Evolutionary conservation across 2,113 vertebrate genomes (phyloP).

Genomic region (Phaetusa simplex): DNA sequence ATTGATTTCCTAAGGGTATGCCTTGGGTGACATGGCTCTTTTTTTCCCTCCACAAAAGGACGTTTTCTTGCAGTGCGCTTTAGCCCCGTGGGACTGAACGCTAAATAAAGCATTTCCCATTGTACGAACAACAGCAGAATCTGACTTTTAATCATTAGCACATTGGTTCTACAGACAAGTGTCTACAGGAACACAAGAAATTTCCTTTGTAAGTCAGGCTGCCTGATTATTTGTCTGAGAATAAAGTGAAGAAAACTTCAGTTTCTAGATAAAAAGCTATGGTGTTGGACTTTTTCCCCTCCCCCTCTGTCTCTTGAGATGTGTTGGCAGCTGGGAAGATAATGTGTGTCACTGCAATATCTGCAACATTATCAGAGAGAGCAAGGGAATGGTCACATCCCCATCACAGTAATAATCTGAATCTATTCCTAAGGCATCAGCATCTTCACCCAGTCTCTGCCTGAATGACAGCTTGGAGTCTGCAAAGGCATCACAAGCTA

Average conservation of each 20-base stretch:
- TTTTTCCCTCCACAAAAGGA: background rate
- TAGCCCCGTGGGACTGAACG: background rate
- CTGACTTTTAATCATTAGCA: background rate
- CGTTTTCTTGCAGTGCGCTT: background rate
- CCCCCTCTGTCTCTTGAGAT: background rate
- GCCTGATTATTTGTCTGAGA: background rate
- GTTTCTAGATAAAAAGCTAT: background rate
- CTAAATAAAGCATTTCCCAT: background rate
- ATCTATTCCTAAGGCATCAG: slow-evolving; percentile 21
- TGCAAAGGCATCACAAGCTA: background rate
- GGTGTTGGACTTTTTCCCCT: background rate
- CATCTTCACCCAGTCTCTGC: background rate
- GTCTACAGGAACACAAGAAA: background rate
- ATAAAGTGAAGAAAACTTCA: background rate
- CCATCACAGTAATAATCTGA: slow-evolving; percentile 38
- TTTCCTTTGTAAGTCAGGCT: background rate
- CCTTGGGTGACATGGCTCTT: background rate
- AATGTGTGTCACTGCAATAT: slow-evolving; percentile 36
- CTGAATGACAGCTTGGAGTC: slow-evolving; percentile 47
- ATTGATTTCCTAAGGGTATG: slow-evolving; percentile 3
- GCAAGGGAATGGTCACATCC: slow-evolving; percentile 2
- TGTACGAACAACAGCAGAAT: background rate
- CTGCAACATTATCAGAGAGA: slow-evolving; percentile 15
- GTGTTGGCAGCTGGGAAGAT: slow-evolving; percentile 27
- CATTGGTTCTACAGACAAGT: background rate